A percentile compares a stretch with the other conserved stretches of the same genome.
Evolutionary conservation across 2,888 invertebrate genomes (phyloP).

Genomic region (Drosophila colorata): DNA sequence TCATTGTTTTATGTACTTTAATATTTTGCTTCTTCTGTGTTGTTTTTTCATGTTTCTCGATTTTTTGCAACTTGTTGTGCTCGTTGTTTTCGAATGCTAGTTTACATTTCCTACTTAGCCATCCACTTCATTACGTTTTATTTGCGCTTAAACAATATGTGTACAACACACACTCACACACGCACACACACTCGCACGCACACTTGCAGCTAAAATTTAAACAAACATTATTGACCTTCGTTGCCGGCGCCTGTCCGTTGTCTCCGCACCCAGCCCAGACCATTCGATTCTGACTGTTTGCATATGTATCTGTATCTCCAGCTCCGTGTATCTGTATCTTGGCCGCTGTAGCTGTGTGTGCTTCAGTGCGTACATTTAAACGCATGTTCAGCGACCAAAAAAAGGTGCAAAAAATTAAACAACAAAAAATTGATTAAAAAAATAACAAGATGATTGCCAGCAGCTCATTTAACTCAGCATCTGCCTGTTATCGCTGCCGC

Average conservation of each 20-base stretch:
- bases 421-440: constrained; percentile 21
- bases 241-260: constrained; percentile 45
- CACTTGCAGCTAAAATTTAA: constrained; percentile 65
- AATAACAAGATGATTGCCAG: constrained; percentile 31
- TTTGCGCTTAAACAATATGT: constrained; percentile 61
- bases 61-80: constrained; percentile 45
- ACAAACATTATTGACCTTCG: constrained; percentile 77
- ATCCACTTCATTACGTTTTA: constrained; percentile 72
- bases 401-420: constrained; percentile 24
- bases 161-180: constrained; percentile 14
- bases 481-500: constrained; percentile 57
- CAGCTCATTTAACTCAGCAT: constrained; percentile 69
- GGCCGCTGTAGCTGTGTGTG: constrained; percentile 23
- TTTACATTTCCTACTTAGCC: constrained; percentile 78
- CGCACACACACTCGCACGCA: constrained; percentile 4
- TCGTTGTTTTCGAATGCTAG: constrained; percentile 54
- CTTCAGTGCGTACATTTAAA: constrained; percentile 42
- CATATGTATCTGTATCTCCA: constrained; percentile 27
- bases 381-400: constrained; percentile 59
- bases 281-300: constrained; percentile 41
- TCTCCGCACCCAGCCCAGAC: constrained; percentile 18
- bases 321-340: constrained; percentile 6
- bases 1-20: constrained; percentile 31
- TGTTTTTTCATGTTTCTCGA: constrained; percentile 1
- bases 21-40: constrained; percentile 13